phyloP scores from a whole-genome alignment of 2,888 invertebrate genomes.

The Melitaea athalia region DNA sequence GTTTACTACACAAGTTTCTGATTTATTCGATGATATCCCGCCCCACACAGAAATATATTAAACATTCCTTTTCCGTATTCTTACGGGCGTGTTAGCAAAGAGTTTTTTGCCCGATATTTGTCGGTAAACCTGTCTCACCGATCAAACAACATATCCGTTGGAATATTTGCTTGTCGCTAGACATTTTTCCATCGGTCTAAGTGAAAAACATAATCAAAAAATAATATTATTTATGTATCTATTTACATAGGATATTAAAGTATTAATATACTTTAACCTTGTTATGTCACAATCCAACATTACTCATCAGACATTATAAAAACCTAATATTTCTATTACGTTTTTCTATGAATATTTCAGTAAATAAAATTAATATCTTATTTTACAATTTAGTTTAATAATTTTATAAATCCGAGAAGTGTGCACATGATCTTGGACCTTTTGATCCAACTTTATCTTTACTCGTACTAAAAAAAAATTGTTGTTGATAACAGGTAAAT shows the following conservation, averaged over 20 bases:
- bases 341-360: too few species aligned
- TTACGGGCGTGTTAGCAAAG: slow-evolving; percentile 46
- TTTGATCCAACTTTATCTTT: too few species aligned
- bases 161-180: slow-evolving; percentile 72
- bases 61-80: slow-evolving; percentile 34
- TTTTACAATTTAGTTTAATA: too few species aligned
- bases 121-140: slow-evolving; percentile 75
- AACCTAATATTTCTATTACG: too few species aligned
- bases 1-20: slow-evolving; percentile 11
- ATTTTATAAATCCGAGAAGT: too few species aligned
- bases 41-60: slow-evolving; percentile 38
- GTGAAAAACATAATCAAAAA: slow-evolving; percentile 3
- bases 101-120: slow-evolving; percentile 64
- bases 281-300: too few species aligned
- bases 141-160: slow-evolving; percentile 78
- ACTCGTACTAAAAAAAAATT: too few species aligned
- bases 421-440: too few species aligned
- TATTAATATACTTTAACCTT: background rate
- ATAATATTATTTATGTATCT: background rate
- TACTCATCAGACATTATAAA: too few species aligned
- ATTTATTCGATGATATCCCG: slow-evolving; percentile 19
- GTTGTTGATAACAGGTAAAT: too few species aligned
- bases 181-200: slow-evolving; percentile 52
- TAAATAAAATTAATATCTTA: too few species aligned
- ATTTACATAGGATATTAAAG: background rate